Base-by-base conservation (phyloP, 1,140 invertebrate species). In the Heliconius eleuchia region DNA sequence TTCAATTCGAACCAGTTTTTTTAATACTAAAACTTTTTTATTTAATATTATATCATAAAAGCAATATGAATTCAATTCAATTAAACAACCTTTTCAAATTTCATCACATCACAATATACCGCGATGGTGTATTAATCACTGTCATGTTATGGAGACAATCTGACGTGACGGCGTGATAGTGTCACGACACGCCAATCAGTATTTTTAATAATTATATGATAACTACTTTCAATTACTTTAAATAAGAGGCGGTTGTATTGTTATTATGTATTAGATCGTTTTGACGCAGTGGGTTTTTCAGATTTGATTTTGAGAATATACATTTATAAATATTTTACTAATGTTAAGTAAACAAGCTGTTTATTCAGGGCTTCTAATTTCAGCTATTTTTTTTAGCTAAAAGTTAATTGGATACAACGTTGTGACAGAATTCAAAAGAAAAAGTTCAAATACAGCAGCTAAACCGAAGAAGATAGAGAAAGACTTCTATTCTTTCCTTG, bases 41-140 rank as follows among this genome's bases (percentile, higher is more conserved):
- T 34, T 34, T 34, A 3, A 34, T 34, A 34, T 34, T 34, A 34
- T 34, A 34, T 34, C 34, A 34, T 34, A 30, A 30, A 30, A 30
- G 30, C 30, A 11, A 42, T 4, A 30, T 66, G 19, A 66, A 66
- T 30, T 30, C 60, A 66, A 27, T 9, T 66, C 60, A 4, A 13
- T 13, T 23, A 30, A 66, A 66, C 13, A 27, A 27, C 23, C 46
- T 66, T 70, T 76, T 60, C 34, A 60, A 39, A 70, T 60, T 70
- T 76, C 76, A 72, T 77, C 76, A 77, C 70, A 13, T 77, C 30
- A 77, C 70, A 72, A 72, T 70, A 72, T 55, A 77, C 34, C 50
- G n/a, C 27, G n/a, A 19, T 50, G 27, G 30, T n/a, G 76, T 77
- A 77, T 77, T 77, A 77, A 77, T 77, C 76, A 77, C 76, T 72